Conservation (phyloP, 2,888 invertebrate genomes). For the Tetragnatha montana region DNA sequence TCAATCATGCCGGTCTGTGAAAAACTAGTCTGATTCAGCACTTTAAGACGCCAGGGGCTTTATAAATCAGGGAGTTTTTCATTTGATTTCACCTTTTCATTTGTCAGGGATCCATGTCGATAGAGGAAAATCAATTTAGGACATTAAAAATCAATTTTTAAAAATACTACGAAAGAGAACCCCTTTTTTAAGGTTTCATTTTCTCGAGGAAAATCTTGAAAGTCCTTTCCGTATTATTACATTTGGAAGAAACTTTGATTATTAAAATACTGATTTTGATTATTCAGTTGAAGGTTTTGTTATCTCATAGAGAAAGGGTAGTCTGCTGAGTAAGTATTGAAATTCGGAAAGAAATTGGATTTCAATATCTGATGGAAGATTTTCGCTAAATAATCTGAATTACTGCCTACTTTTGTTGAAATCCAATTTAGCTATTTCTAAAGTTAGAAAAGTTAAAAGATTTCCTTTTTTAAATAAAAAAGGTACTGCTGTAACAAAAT, state of each 20-base stretch:
- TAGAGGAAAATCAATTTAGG: not conserved
- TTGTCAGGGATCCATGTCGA: not conserved
- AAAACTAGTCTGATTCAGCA: not conserved
- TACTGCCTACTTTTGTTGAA: too few relatives aligned
- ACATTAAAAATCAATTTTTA: not conserved
- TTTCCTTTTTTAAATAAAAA: too few relatives aligned
- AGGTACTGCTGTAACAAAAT: too few relatives aligned
- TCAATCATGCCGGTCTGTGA: conserved; percentile 6
- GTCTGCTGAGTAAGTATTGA: too few relatives aligned
- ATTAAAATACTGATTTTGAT: not conserved
- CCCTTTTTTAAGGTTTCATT: not conserved
- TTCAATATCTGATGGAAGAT: too few relatives aligned
- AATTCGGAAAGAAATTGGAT: too few relatives aligned
- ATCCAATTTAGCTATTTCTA: too few relatives aligned
- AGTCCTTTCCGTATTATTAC: not conserved
- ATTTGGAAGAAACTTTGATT: not conserved
- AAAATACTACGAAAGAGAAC: not conserved
- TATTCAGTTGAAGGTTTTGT: not conserved
- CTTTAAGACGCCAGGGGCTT: not conserved
- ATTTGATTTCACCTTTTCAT: not conserved
- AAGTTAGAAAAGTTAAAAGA: too few relatives aligned
- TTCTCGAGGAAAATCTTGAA: not conserved
- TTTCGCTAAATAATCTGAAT: too few relatives aligned
- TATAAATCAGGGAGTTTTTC: not conserved
- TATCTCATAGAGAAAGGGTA: too few relatives aligned